Evolutionary conservation across 2,888 invertebrate genomes (phyloP).

Genomic region (Nephrotoma appendiculata): DNA sequence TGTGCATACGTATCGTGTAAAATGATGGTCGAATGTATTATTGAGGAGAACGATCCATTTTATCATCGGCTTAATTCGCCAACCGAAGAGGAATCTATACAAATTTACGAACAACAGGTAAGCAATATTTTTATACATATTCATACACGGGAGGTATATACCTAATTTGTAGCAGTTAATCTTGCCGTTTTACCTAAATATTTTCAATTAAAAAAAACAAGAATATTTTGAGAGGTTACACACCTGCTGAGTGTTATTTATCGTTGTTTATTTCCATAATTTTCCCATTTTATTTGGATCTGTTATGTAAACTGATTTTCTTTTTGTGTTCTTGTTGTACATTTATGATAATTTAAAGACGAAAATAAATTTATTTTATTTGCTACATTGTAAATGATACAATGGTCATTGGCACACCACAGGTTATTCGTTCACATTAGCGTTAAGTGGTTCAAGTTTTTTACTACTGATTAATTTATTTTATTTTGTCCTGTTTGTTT

Average conservation of each 20-base stretch:
- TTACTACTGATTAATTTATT: not conserved
- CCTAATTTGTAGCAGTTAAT: conserved; percentile 7
- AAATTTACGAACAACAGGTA: not conserved
- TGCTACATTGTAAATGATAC: not conserved
- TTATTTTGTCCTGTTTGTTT: too few relatives aligned
- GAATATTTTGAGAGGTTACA: not conserved
- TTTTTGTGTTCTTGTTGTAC: not conserved
- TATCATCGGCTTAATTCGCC: conserved; percentile 16
- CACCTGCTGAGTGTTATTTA: not conserved
- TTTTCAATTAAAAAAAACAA: conserved; percentile 4
- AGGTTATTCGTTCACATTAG: not conserved
- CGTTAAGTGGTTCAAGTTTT: not conserved
- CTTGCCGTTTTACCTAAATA: not conserved
- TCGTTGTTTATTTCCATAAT: not conserved
- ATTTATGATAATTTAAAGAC: not conserved
- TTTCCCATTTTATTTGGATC: not conserved
- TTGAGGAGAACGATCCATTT: conserved; percentile 22
- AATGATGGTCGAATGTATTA: conserved; percentile 24
- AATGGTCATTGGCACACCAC: not conserved
- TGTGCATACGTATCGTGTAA: not conserved
- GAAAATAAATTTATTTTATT: not conserved
- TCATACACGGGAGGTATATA: conserved; percentile 9
- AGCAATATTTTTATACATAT: not conserved
- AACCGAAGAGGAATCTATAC: conserved; percentile 16
- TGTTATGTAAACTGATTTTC: not conserved